A percentile compares a stretch with the other conserved stretches of the same genome.
phyloP scores from a whole-genome alignment of 2,888 invertebrate genomes.

The Holacanthella duospinosa region DNA sequence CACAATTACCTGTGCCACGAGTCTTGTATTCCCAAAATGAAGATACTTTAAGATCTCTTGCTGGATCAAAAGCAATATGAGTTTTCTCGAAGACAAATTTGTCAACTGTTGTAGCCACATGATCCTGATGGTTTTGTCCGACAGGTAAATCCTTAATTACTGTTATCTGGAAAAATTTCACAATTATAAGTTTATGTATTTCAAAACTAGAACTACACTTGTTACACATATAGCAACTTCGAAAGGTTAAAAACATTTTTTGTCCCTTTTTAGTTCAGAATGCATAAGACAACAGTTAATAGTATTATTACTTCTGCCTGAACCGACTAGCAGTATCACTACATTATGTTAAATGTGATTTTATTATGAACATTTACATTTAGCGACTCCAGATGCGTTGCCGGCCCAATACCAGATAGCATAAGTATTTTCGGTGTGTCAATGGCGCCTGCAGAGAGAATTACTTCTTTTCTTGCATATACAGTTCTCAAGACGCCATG shows the following conservation, averaged over 20 bases:
- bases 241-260: too few species aligned
- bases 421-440: not conserved
- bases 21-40: not conserved
- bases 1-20: not conserved
- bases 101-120: not conserved
- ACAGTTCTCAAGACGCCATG: not conserved
- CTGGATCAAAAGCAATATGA: not conserved
- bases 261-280: too few species aligned
- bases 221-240: too few species aligned
- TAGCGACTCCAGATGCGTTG: not conserved
- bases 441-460: not conserved
- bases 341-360: too few species aligned
- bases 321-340: too few species aligned
- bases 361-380: not conserved
- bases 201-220: too few species aligned
- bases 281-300: too few species aligned
- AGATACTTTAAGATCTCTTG: not conserved
- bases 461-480: not conserved
- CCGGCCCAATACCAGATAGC: not conserved
- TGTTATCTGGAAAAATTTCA: not conserved
- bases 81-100: not conserved
- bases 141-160: not conserved
- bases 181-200: not conserved
- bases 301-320: too few species aligned
- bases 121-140: not conserved